These are phyloP conservation scores for Poeciliopsis retropinna DNA, from an alignment of 2,113 vertebrate genomes.

Conservation along the genomic window DNA sequence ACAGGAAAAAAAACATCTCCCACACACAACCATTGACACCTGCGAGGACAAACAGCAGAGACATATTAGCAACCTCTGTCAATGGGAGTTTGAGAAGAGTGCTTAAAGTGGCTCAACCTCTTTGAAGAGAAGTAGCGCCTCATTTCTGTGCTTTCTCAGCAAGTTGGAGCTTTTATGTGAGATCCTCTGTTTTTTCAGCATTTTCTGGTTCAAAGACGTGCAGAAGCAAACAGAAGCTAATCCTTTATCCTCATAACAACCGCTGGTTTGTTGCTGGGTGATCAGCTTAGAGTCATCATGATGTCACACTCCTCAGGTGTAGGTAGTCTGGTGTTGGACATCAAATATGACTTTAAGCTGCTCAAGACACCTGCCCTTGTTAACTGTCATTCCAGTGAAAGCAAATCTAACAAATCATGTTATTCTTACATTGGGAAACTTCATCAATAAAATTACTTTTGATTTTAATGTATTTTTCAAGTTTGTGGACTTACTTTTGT, in stretches of 20 bases:
- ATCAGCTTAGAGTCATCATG: slow-evolving; percentile 67
- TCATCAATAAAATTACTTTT: slow-evolving; percentile 33
- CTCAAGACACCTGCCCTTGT: slow-evolving; percentile 54
- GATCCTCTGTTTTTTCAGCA: slow-evolving; percentile 45
- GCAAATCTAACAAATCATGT: slow-evolving; percentile 47
- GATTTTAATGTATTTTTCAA: slow-evolving; percentile 13
- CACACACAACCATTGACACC: slow-evolving; percentile 34
- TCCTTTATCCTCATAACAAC: slow-evolving; percentile 71
- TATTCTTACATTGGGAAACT: slow-evolving; percentile 23
- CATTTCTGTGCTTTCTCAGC: slow-evolving; percentile 65
- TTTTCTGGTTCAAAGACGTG: slow-evolving; percentile 76
- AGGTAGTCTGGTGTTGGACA: slow-evolving; percentile 66
- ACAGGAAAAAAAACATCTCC: slow-evolving; percentile 46
- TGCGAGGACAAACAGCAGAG: slow-evolving; percentile 42
- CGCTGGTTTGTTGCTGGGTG: slow-evolving; percentile 59
- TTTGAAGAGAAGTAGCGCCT: slow-evolving; percentile 61
- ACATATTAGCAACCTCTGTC: slow-evolving; percentile 2
- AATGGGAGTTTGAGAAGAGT: slow-evolving; percentile 19
- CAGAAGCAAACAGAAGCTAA: slow-evolving; percentile 65
- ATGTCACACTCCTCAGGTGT: slow-evolving; percentile 70
- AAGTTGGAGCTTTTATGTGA: slow-evolving; percentile 69
- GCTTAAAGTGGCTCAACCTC: slow-evolving; percentile 63
- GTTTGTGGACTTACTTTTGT: background rate
- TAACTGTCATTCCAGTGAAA: slow-evolving; percentile 57
- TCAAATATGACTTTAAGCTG: slow-evolving; percentile 71